Evolutionary conservation across 1,140 invertebrate genomes (phyloP), one percentile per base, ranked within the genome.

Genomic region (Dinoponera quadriceps): DNA sequence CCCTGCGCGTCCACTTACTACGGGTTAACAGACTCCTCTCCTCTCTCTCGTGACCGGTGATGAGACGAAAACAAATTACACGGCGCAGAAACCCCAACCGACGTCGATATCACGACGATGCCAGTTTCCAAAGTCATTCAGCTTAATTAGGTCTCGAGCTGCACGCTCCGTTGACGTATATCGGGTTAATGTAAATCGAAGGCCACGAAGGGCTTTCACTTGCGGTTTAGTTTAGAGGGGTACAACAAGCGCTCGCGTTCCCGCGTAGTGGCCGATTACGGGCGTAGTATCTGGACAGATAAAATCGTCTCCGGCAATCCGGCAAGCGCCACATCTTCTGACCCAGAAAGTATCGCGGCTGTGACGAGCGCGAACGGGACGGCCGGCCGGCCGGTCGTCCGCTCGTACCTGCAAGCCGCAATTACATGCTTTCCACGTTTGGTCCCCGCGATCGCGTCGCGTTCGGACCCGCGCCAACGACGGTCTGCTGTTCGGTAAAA

Each of bases 301-400:
- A 91, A 91, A 90, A 91, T 92, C 88, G 80, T 87, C 83, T 84
- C 84, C 51, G 75, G 74, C 84, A 85, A 63, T 55, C 27, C n/a
- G 68, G 82, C 82, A 72, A 92, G 85, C 71, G 86, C 90, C 87
- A 89, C 78, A 86, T 91, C 89, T 90, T 85, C 54, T 89, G 91
- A 90, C 91, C 92, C 85, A 91, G 87, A 92, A 91, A 91, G 48
- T 68, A 90, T 86, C 84, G 86, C 88, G 90, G 84, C 89, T 90
- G 92, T 93, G 86, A 92, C 38, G 38, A 44, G 38, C 38, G 38
- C 38, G 38, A 44, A 44, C 38, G 7, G 11, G 38, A 44, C 38
- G 38, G 9, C n/a, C n/a, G 38, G 11, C 91, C 71, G 51, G 66
- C 82, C 57, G 85, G 85, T 86, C 86, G 86, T 74, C 81, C 82